Evolutionary conservation across 2,888 invertebrate species (phyloP).

Genomic region (Diarsia dahlii): DNA sequence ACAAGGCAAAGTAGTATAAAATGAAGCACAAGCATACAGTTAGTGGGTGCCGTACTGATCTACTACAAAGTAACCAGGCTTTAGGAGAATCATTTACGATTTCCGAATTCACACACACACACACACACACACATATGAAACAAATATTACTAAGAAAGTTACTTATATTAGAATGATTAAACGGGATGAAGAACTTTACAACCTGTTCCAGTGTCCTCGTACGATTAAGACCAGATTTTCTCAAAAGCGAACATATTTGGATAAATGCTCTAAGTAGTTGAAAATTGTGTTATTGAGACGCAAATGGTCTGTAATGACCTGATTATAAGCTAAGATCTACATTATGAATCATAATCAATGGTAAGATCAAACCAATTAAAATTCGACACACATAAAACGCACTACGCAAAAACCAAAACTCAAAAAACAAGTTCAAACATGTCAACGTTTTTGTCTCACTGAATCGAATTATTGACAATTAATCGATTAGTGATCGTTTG

Average conservation of each 20-base stretch:
- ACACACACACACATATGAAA: too few species aligned
- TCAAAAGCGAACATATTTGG: neutral
- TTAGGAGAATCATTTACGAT: too few species aligned
- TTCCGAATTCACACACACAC: too few species aligned
- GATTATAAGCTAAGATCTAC: neutral
- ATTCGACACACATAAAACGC: neutral
- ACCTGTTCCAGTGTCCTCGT: neutral
- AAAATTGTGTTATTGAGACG: neutral
- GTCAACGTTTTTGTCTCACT: slow-evolving; percentile 41
- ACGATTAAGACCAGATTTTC: neutral
- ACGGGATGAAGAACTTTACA: too few species aligned
- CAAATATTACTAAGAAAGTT: too few species aligned
- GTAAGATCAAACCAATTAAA: neutral
- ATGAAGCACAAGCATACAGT: too few species aligned
- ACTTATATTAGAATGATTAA: too few species aligned
- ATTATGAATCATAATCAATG: neutral
- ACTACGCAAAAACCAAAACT: slow-evolving; percentile 10
- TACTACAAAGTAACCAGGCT: too few species aligned
- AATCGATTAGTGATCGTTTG: slow-evolving; percentile 50
- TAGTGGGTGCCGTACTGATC: too few species aligned
- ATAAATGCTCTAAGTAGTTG: neutral
- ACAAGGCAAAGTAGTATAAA: too few species aligned
- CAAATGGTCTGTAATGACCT: neutral
- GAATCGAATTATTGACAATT: slow-evolving; percentile 57
- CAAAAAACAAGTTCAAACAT: slow-evolving; percentile 23